phyloP scores from a whole-genome alignment of 2,888 invertebrate species.

The Drosophila diplacantha region DNA sequence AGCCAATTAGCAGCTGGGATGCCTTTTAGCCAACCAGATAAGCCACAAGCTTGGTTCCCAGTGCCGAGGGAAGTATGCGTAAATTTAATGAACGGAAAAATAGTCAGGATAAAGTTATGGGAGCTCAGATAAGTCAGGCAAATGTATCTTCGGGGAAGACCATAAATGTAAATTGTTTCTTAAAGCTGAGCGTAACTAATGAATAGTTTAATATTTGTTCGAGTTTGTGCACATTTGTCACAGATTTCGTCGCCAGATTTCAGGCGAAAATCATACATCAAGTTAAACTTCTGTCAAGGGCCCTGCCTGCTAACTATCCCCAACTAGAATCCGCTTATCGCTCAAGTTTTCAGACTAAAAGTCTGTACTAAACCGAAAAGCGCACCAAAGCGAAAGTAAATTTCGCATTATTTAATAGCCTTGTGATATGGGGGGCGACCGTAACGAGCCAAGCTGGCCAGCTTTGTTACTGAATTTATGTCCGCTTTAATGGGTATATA shows the following conservation, averaged over 20 bases:
- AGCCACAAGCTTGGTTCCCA: slow-evolving; percentile 36
- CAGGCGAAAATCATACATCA: slow-evolving; percentile 5
- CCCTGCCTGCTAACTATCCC: slow-evolving; percentile 10
- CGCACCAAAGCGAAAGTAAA: slow-evolving; percentile 19
- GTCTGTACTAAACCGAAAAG: slow-evolving; percentile 2
- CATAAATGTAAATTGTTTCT: background rate
- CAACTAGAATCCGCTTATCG: slow-evolving; percentile 23
- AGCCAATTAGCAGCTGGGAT: slow-evolving; percentile 50
- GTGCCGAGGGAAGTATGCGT: slow-evolving; percentile 36
- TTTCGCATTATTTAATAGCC: slow-evolving; percentile 35
- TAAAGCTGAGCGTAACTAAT: background rate
- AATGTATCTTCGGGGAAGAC: background rate
- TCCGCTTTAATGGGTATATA: slow-evolving; percentile 34
- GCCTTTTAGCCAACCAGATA: slow-evolving; percentile 32
- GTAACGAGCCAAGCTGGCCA: slow-evolving; percentile 34
- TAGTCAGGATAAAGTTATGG: background rate
- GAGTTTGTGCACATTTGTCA: slow-evolving; percentile 12
- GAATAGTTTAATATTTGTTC: slow-evolving; percentile 4
- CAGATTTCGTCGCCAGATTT: slow-evolving; percentile 7
- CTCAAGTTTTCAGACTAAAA: slow-evolving; percentile 9
- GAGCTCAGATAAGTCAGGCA: background rate
- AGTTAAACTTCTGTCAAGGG: slow-evolving; percentile 13
- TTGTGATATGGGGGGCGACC: slow-evolving; percentile 28
- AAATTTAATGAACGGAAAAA: slow-evolving; percentile 45
- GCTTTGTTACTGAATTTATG: slow-evolving; percentile 52